phyloP scores from a whole-genome alignment of 2,888 invertebrate genomes.

The Cactoblastis cactorum region DNA sequence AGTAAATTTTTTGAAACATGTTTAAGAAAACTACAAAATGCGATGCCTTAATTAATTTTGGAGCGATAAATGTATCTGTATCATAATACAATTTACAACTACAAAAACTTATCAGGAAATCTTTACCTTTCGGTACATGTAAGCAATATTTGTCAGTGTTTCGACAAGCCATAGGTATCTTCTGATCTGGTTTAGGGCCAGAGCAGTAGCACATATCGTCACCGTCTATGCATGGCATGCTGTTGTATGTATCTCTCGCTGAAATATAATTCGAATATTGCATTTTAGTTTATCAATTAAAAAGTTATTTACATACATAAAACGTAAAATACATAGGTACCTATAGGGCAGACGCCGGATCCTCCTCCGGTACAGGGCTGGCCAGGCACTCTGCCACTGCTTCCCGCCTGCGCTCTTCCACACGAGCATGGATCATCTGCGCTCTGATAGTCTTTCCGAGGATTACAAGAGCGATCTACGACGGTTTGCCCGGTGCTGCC shows the following conservation, averaged over 20 bases:
- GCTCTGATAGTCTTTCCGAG: slow-evolving; percentile 49
- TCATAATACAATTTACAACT: neutral
- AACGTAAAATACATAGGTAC: slow-evolving; percentile 1
- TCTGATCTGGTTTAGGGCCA: slow-evolving; percentile 47
- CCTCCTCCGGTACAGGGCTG: slow-evolving; percentile 20
- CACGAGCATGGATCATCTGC: slow-evolving; percentile 58
- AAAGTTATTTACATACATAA: neutral
- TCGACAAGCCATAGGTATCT: slow-evolving; percentile 54
- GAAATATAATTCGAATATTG: slow-evolving; percentile 17
- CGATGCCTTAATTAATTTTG: no score
- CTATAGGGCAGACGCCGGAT: neutral
- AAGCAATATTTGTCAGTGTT: slow-evolving; percentile 68
- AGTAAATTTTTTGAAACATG: no score
- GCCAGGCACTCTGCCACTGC: neutral
- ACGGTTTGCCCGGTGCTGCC: slow-evolving; percentile 33
- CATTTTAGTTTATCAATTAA: neutral
- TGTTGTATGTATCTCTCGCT: slow-evolving; percentile 54
- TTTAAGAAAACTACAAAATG: no score
- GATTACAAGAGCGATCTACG: slow-evolving; percentile 59
- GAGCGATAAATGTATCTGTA: no score
- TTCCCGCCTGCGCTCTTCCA: slow-evolving; percentile 37
- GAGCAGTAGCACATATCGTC: slow-evolving; percentile 66
- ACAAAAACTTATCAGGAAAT: neutral
- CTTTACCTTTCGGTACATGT: slow-evolving; percentile 71
- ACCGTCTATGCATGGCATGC: slow-evolving; percentile 58